Conservation (phyloP, 2,113 vertebrate genomes). For the Hylia prasina region DNA sequence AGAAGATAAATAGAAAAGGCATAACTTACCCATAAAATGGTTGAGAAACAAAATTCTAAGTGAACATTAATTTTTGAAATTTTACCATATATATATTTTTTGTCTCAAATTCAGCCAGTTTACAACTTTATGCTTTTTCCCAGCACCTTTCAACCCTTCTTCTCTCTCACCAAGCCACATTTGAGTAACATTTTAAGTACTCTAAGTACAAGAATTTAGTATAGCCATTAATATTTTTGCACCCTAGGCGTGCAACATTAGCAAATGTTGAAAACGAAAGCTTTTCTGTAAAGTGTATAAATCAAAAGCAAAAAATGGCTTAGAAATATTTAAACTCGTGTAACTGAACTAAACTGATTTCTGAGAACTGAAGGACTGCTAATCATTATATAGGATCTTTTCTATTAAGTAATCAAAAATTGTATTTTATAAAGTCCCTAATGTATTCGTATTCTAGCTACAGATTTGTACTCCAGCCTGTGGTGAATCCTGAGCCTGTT, state of each 20-base stretch:
- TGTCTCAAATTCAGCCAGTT: background rate
- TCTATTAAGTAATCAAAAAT: background rate
- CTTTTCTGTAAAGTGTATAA: background rate
- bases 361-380: background rate
- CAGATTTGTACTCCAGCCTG: background rate
- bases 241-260: background rate
- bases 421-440: background rate
- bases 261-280: background rate
- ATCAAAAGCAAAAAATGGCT: background rate
- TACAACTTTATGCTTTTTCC: accelerated
- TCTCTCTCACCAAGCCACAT: background rate
- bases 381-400: background rate
- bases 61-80: background rate
- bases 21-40: background rate
- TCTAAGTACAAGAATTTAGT: background rate
- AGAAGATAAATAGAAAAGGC: background rate
- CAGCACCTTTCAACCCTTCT: background rate
- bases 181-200: background rate
- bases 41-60: background rate
- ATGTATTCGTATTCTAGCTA: background rate
- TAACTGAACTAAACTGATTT: background rate
- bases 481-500: background rate
- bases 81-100: background rate
- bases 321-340: background rate
- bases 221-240: background rate